Conservation (phyloP, 2,888 invertebrate species). For the Glaucopsyche alexis region DNA sequence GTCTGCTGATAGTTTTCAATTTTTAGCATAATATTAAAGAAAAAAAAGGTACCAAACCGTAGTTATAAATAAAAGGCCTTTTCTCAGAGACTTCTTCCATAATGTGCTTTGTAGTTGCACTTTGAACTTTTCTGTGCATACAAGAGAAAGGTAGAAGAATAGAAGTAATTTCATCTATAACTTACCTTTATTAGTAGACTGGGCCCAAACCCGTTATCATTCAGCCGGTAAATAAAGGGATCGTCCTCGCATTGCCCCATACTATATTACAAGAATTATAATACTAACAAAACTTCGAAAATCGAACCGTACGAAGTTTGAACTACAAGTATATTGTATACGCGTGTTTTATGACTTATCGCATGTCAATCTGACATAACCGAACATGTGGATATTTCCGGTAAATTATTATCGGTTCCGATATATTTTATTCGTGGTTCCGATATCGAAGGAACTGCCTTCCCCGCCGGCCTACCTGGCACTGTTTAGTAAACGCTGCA, state of each 20-base stretch:
- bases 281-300: constrained; percentile 10
- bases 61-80: too few species aligned
- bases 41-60: too few species aligned
- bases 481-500: constrained; percentile 30
- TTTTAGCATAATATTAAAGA: too few species aligned
- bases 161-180: too few species aligned
- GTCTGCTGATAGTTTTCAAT: too few species aligned
- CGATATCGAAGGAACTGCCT: constrained; percentile 33
- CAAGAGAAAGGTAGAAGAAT: too few species aligned
- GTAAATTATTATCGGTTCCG: constrained; percentile 35
- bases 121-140: too few species aligned
- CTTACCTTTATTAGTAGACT: constrained; percentile 85
- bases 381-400: not conserved
- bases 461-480: constrained; percentile 26
- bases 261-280: constrained; percentile 22
- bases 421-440: constrained; percentile 41
- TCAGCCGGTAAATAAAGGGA: constrained; percentile 87
- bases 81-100: too few species aligned
- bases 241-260: constrained; percentile 79
- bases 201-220: constrained; percentile 88
- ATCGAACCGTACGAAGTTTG: not conserved
- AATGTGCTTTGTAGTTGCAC: too few species aligned
- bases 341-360: constrained; percentile 31
- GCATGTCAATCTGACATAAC: constrained; percentile 35
- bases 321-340: not conserved